phyloP scores from a whole-genome alignment of 1,140 invertebrate genomes.

The Hyles euphorbiae region DNA sequence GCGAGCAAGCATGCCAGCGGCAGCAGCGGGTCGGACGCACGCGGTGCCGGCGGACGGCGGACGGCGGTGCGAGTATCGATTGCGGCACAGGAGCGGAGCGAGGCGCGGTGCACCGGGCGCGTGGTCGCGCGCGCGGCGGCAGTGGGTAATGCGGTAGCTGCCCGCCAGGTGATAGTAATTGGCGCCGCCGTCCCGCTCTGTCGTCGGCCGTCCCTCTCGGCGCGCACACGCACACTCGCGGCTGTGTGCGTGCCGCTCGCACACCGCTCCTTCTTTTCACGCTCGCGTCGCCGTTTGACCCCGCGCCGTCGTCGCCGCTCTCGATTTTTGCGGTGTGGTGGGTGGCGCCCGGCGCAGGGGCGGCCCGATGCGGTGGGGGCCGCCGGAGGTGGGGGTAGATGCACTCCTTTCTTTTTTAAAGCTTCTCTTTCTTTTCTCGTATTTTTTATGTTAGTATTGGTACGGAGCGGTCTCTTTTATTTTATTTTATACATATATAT shows the following conservation, averaged over 20 bases:
- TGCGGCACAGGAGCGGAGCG: constrained; percentile 38
- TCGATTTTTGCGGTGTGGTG: constrained; percentile 72
- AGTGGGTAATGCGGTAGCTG: constrained; percentile 72
- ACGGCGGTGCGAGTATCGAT: constrained; percentile 42
- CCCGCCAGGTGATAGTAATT: constrained; percentile 73
- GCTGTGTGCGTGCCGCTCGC: constrained; percentile 45
- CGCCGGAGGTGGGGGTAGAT: constrained; percentile 54
- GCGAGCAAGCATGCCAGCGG: constrained; percentile 14
- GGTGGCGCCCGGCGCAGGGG: constrained; percentile 60
- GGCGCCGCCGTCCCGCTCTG: constrained; percentile 64
- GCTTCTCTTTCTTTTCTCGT: constrained; percentile 74
- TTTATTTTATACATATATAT: constrained; percentile 72
- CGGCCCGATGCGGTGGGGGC: constrained; percentile 48
- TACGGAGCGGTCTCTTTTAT: constrained; percentile 69
- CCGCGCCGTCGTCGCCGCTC: constrained; percentile 62
- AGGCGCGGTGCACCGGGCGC: constrained; percentile 51
- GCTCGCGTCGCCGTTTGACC: constrained; percentile 71
- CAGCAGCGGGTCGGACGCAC: constrained; percentile 22
- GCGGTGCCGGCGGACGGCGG: constrained; percentile 29
- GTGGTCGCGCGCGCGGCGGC: constrained; percentile 66
- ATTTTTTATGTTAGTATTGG: constrained; percentile 71
- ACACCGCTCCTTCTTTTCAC: constrained; percentile 70
- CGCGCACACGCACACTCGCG: constrained; percentile 50
- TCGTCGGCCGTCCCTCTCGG: constrained; percentile 51
- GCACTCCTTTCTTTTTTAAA: constrained; percentile 74